Evolutionary conservation across 1,140 invertebrate species (phyloP).

Genomic region (Lasaia peninsularis): DNA sequence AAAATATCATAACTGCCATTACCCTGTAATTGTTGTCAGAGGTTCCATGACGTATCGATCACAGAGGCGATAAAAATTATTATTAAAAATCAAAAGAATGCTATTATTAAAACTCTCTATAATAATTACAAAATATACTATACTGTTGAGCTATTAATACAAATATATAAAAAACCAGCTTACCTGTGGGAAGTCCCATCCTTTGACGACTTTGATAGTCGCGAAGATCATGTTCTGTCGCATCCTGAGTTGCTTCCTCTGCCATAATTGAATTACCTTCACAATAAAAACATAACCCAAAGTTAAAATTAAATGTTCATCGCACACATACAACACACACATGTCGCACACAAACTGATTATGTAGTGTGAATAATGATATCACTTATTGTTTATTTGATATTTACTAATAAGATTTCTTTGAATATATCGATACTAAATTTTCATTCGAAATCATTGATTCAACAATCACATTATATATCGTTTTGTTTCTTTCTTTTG

Average conservation of each 20-base stretch:
- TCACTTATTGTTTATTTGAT: background rate
- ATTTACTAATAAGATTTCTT: constrained; percentile 2
- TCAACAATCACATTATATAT: too few species aligned
- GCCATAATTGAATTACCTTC: constrained; percentile 90
- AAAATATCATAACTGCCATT: too few species aligned
- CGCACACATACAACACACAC: constrained; percentile 22
- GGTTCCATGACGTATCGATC: too few species aligned
- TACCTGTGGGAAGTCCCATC: constrained; percentile 93
- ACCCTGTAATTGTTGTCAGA: too few species aligned
- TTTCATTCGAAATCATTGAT: too few species aligned
- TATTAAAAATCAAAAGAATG: too few species aligned
- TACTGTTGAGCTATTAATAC: too few species aligned
- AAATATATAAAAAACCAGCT: constrained; percentile 3
- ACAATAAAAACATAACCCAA: constrained; percentile 28
- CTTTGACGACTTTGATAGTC: constrained; percentile 97
- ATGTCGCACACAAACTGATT: constrained; percentile 20
- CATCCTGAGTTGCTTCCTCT: constrained; percentile 95
- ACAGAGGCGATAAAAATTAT: too few species aligned
- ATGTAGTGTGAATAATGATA: constrained; percentile 20
- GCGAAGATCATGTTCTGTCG: constrained; percentile 99
- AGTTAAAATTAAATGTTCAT: constrained; percentile 22
- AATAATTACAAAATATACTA: too few species aligned
- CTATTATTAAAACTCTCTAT: too few species aligned
- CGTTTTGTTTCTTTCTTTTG: too few species aligned
- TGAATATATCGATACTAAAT: background rate